Base-by-base conservation (phyloP, 2,113 vertebrate genomes). In the Turdus rufiventris region DNA sequence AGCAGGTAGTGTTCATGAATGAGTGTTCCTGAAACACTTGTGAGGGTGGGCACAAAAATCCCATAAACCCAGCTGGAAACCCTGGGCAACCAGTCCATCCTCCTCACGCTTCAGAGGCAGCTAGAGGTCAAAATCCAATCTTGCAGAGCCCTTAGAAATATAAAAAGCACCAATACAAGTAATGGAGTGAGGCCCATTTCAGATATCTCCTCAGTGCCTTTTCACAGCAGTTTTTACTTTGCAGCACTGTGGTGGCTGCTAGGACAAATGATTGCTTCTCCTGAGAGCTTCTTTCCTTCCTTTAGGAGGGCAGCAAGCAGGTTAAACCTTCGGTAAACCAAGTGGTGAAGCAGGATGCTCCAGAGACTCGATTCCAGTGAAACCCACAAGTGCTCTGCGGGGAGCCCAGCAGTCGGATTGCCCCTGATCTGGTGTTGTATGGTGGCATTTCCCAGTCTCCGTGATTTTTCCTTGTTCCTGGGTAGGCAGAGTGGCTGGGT, bases 361-460 rank as follows among this genome's bases (percentile, higher is more conserved):
- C 45, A 9, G 78, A 56, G 70, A 36, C 24, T 68, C 23, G 16
- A 29, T 60, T 58, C 0, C 0, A 57, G 62, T 1, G 6, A 58
- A 79, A 80, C 33, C 23, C 58, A 19, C 0, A 3, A 24, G 82
- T 33, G 68, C 34, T 58, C 42, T 2, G 5, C 40, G 51, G 38
- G n/a, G 60, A 74, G 26, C 4, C 5, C 0, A 6, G 61, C 48
- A 43, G 53, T 7, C 5, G 70, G 51, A 9, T 34, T 54, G 48
- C 23, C 54, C 79, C 16, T 0, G 0, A 6, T 8, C 25, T 34
- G 0, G 19, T 25, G 48, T 14, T 75, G 10, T 10, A 0, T 4
- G 6, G 36, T 42, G 26, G 20, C 43, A n/a, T 73, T 72, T 36
- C 33, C n/a, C 45, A 21, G 43, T 25, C 14, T 45, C 57, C 14